Evolutionary conservation across 2,113 vertebrate species (phyloP), one percentile per base, ranked within the genome.

Genomic region (Ceuthmochares aereus): DNA sequence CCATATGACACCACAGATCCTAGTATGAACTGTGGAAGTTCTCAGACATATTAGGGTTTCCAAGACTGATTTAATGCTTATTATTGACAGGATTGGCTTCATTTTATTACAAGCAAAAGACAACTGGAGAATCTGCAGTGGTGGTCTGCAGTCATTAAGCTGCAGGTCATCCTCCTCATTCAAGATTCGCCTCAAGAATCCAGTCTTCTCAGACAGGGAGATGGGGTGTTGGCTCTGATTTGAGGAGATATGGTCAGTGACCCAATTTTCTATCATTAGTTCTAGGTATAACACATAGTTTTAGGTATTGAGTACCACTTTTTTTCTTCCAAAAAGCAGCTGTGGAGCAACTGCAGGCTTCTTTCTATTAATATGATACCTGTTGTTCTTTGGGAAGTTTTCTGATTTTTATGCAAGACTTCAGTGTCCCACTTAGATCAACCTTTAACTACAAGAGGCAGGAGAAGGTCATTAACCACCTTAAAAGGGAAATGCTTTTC

Each of bases 401-500:
- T 90, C n/a, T 87, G 49, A 66, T 70, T 83, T 94, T 80, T 74
- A 40, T 47, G 22, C 58, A 59, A 72, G 34, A 49, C 17, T 55
- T 49, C 59, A 56, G n/a, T 30, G 26, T 55, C 66, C 45, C 18
- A 21, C 20, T 83, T 4, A 1, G 62, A 85, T 64, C 37, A 34
- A 59, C 34, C 29, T 88, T 70, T 67, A 79, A 70, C 37, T 92
- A 91, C 64, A 92, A 76, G 86, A 84, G 51, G 49, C 47, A 88
- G 27, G 21, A 55, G 43, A 93, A 47, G 55, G 56, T 60, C 89
- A 94, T 67, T 79, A 90, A 45, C 43, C 69, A 68, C 34, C 58
- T 93, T 68, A 83, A 92, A 96, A 94, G 90, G n/a, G 32, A 97
- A 96, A 96, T 63, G 13, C 12, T 90, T 98, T 96, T 94, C 93